A percentile compares a stretch with the other conserved stretches of the same genome.
These are phyloP conservation scores for Panthera tigris DNA, from an alignment of 2,113 vertebrate genomes.

Conservation along the genomic window DNA sequence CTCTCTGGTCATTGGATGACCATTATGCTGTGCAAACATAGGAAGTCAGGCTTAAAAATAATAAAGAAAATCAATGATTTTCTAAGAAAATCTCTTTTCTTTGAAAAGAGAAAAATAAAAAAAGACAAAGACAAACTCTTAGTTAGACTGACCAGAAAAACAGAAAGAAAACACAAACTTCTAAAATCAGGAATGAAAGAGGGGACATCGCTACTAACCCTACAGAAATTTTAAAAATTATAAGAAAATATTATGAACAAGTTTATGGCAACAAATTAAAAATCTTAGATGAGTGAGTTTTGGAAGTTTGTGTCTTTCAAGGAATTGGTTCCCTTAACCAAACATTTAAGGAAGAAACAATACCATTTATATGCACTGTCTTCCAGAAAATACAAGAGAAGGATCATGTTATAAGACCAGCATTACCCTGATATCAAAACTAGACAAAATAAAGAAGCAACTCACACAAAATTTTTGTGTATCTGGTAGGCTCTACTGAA, in stretches of 20 bases:
- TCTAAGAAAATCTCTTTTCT: not conserved
- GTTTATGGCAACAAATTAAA: not conserved
- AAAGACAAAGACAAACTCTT: not conserved
- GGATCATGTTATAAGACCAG: not conserved
- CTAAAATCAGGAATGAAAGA: not conserved
- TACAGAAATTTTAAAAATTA: not conserved
- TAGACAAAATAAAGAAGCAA: not conserved
- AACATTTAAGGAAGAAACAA: not conserved
- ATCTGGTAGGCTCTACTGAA: not conserved
- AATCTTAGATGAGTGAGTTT: not conserved
- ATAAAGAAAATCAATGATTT: not conserved
- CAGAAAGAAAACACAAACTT: not conserved
- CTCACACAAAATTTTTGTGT: not conserved
- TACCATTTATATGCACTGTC: not conserved
- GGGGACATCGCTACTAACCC: not conserved
- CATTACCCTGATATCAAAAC: not conserved
- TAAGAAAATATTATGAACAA: not conserved
- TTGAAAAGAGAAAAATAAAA: not conserved
- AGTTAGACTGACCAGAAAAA: not conserved
- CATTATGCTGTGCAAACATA: not conserved
- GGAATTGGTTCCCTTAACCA: not conserved
- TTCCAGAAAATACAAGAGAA: not conserved
- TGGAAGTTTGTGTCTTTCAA: not conserved
- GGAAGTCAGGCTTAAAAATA: not conserved
- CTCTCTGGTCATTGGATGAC: not conserved